Conservation (phyloP, 2,113 vertebrate species). For the Ciconia stormi region DNA sequence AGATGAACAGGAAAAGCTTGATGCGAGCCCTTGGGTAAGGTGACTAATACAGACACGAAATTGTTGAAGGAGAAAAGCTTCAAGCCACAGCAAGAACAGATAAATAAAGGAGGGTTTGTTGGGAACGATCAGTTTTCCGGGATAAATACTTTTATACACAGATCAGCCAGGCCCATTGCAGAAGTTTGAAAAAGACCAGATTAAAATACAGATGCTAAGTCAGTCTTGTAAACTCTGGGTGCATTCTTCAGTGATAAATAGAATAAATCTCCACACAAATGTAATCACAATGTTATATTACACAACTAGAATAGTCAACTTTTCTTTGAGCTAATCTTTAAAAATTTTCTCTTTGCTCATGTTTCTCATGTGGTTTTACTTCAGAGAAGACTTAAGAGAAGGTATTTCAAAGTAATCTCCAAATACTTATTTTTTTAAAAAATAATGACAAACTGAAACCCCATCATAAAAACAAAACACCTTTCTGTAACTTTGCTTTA, state of each 20-base stretch:
- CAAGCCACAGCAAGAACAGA: not conserved
- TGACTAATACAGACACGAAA: not conserved
- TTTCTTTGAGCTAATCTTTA: not conserved
- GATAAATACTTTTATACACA: not conserved
- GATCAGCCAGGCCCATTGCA: not conserved
- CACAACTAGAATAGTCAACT: not conserved
- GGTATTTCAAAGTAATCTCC: not conserved
- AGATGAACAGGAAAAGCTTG: not conserved
- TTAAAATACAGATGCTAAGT: not conserved
- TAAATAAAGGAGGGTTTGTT: not conserved
- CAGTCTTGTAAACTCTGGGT: not conserved
- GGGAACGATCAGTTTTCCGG: not conserved
- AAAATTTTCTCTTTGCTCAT: not conserved
- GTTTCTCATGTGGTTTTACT: slow-evolving; percentile 19
- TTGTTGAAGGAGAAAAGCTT: not conserved
- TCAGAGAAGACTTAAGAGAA: slow-evolving; percentile 57
- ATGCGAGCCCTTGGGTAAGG: not conserved
- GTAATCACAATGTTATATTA: not conserved
- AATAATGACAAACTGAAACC: not conserved
- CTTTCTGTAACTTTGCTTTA: not conserved
- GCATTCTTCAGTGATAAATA: not conserved
- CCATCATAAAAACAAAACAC: not conserved
- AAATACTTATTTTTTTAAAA: not conserved
- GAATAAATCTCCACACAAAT: not conserved
- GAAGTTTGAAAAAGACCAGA: not conserved